Conservation (phyloP, 92 coral and sea anemone species). For the Umimayanthus kanabou region DNA sequence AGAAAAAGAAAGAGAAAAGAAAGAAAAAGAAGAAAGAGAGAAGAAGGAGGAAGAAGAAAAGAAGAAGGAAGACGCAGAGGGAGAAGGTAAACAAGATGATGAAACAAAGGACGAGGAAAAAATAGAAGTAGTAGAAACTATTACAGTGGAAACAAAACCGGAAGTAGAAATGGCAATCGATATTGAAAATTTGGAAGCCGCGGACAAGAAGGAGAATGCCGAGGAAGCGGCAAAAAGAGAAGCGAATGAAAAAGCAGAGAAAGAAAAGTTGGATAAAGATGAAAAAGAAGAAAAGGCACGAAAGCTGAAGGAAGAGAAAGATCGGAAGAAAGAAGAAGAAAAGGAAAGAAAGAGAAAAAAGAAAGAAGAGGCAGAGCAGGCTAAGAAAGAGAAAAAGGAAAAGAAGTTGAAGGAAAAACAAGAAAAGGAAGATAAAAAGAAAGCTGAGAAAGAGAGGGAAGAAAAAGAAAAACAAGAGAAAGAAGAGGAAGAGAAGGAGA, state of each 20-base stretch:
- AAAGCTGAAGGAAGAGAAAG: slow-evolving; percentile 11
- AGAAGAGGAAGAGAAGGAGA: background rate
- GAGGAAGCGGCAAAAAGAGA: slow-evolving; percentile 28
- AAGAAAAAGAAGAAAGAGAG: slow-evolving; percentile 50
- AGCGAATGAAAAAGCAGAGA: background rate
- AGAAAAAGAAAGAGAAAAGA: slow-evolving; percentile 54
- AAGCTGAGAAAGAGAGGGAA: background rate
- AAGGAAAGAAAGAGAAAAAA: slow-evolving; percentile 1
- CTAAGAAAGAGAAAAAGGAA: slow-evolving; percentile 6
- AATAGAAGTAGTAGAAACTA: slow-evolving; percentile 41
- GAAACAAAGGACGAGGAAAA: slow-evolving; percentile 46
- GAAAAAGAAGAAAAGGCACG: background rate
- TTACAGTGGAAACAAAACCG: slow-evolving; percentile 52
- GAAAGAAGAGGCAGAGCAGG: slow-evolving; percentile 23
- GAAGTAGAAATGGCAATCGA: slow-evolving; percentile 25
- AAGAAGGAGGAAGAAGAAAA: slow-evolving; percentile 54
- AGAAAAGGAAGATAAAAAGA: slow-evolving; percentile 4
- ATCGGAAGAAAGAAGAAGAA: background rate
- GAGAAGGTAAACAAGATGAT: slow-evolving; percentile 52
- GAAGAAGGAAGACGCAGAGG: slow-evolving; percentile 53
- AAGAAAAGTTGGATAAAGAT: background rate
- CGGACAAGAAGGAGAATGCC: background rate
- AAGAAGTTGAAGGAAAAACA: slow-evolving; percentile 13
- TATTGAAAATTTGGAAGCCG: slow-evolving; percentile 6
- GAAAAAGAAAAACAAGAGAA: slow-evolving; percentile 11